Percentiles rank a stretch among this genome's conserved stretches.
These are phyloP conservation scores for Ceramica pisi DNA, from an alignment of 2,888 invertebrate genomes.

Conservation along the genomic window DNA sequence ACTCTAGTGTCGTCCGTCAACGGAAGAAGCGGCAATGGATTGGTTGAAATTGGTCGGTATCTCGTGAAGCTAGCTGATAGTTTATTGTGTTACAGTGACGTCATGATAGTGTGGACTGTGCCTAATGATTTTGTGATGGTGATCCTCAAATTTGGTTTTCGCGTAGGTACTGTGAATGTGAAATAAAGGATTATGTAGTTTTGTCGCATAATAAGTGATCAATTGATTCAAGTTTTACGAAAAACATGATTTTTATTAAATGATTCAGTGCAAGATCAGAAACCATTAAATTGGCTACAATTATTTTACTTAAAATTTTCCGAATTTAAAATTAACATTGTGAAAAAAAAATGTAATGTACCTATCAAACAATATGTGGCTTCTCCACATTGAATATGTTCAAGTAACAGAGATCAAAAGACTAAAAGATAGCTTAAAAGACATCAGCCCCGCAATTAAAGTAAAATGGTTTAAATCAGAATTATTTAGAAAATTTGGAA, in stretches of 20 bases:
- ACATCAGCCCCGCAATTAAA: neutral
- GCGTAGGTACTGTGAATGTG: slow-evolving; percentile 53
- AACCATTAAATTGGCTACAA: neutral
- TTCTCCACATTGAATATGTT: neutral
- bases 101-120: slow-evolving; percentile 69
- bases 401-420: neutral
- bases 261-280: neutral
- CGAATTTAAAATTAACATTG: neutral
- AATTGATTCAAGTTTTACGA: neutral
- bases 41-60: slow-evolving; percentile 91
- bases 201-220: slow-evolving; percentile 9
- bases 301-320: too few relatives aligned
- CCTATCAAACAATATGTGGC: neutral
- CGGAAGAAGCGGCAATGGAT: slow-evolving; percentile 85
- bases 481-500: neutral
- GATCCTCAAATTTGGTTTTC: slow-evolving; percentile 18
- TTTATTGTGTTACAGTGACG: slow-evolving; percentile 71
- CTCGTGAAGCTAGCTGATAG: slow-evolving; percentile 57
- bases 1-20: slow-evolving; percentile 61
- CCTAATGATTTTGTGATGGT: slow-evolving; percentile 44
- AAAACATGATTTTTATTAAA: neutral
- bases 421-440: neutral
- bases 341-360: neutral
- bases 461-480: neutral
- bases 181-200: slow-evolving; percentile 11